These are phyloP conservation scores for Mesocricetus auratus DNA, from an alignment of 2,113 vertebrate species.

Conservation along the genomic window DNA sequence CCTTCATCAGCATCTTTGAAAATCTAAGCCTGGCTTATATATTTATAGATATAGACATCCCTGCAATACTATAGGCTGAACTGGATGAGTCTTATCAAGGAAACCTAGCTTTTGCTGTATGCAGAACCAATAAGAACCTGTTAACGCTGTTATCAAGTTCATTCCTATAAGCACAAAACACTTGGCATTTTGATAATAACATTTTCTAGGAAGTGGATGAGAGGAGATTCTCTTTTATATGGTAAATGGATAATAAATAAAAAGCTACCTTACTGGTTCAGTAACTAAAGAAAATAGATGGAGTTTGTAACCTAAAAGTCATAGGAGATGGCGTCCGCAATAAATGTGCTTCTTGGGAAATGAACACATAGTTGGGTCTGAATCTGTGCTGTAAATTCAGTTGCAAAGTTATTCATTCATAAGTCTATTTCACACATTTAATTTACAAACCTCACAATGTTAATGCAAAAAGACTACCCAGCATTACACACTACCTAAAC, in stretches of 20 bases:
- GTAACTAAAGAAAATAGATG: conserved; percentile 52
- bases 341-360: conserved; percentile 47
- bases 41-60: conserved; percentile 46
- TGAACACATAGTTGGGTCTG: conserved; percentile 35
- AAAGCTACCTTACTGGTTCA: conserved; percentile 31
- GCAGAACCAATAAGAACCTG: conserved; percentile 33
- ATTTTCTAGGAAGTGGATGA: conserved; percentile 61
- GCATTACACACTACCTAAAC: not conserved
- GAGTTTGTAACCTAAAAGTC: conserved; percentile 40
- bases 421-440: conserved; percentile 37
- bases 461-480: conserved; percentile 23
- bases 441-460: conserved; percentile 46
- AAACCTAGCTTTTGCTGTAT: conserved; percentile 27
- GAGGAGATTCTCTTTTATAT: conserved; percentile 51
- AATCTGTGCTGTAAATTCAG: conserved; percentile 46
- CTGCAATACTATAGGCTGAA: conserved; percentile 30
- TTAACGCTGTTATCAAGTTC: conserved; percentile 56
- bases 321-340: conserved; percentile 39
- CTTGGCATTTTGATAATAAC: conserved; percentile 65
- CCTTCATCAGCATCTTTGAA: conserved; percentile 65
- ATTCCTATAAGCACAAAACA: conserved; percentile 66
- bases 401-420: conserved; percentile 27
- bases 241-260: conserved; percentile 61
- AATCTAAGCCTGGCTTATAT: conserved; percentile 24
- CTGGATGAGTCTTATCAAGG: conserved; percentile 37